Percentiles rank a stretch among this genome's conserved stretches.
Conservation (phyloP, 2,888 invertebrate species). For the Hirtodrosophila confusa region DNA sequence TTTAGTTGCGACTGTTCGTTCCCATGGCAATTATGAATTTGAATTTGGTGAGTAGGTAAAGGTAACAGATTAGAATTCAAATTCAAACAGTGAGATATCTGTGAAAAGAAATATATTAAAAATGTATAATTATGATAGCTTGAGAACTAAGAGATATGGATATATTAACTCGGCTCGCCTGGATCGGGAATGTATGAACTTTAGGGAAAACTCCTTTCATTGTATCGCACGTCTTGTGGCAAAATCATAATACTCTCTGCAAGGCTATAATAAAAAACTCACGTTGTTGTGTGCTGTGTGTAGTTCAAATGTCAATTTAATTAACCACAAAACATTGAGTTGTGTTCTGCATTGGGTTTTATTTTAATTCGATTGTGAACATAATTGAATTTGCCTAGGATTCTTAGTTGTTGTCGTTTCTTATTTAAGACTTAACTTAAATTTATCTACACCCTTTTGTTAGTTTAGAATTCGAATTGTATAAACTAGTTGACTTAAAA, state of each 20-base stretch:
- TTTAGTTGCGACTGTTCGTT: no score
- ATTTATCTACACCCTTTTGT: constrained; percentile 58
- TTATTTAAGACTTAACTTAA: constrained; percentile 72
- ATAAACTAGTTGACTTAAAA: constrained; percentile 73
- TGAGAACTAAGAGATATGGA: no score
- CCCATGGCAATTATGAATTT: no score
- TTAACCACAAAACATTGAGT: constrained; percentile 44
- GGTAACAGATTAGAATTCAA: no score
- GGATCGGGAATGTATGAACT: no score
- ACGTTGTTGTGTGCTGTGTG: constrained; percentile 27
- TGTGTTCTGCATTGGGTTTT: constrained; percentile 46
- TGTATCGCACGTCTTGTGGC: no score
- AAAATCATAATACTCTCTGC: constrained; percentile 21
- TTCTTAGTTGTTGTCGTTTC: constrained; percentile 34
- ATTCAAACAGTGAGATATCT: no score
- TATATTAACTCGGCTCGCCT: no score
- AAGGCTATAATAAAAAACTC: constrained; percentile 23
- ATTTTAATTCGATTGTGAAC: constrained; percentile 49
- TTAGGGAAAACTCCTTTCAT: no score
- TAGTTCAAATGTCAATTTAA: constrained; percentile 32
- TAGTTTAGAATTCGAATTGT: constrained; percentile 73
- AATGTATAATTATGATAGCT: no score
- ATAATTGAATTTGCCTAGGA: constrained; percentile 56
- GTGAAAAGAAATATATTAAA: no score
- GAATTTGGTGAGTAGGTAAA: no score